Conservation (phyloP, 2,888 invertebrate species). For the Argyresthia albistria region DNA sequence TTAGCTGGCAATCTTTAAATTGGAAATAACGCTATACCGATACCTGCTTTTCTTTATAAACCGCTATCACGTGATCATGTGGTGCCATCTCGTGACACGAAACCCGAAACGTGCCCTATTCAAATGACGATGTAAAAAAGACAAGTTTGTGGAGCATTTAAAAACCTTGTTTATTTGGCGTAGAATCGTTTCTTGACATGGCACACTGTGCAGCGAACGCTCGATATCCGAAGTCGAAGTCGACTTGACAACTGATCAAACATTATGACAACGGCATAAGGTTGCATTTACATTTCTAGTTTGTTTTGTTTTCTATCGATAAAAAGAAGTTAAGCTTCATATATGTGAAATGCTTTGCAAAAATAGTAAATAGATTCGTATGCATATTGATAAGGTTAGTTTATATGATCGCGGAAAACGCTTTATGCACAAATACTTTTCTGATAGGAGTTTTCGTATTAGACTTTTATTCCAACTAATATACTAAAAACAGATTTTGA, state of each 20-base stretch:
- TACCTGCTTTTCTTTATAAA: constrained; percentile 70
- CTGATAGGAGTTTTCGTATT: constrained; percentile 1
- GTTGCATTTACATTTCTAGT: no score
- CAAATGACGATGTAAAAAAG: constrained; percentile 72
- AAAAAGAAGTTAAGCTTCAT: no score
- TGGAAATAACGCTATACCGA: constrained; percentile 69
- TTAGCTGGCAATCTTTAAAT: constrained; percentile 70
- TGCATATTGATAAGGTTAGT: no score
- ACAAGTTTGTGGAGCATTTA: constrained; percentile 71
- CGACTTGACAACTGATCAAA: no score
- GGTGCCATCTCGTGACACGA: constrained; percentile 68
- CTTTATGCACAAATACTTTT: not conserved
- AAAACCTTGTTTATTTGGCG: constrained; percentile 70
- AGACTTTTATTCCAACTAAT: not conserved
- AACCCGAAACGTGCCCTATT: constrained; percentile 58
- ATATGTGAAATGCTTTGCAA: no score
- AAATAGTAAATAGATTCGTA: no score
- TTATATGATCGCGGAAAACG: not conserved
- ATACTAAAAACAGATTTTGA: no score
- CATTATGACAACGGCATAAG: no score
- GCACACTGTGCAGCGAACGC: constrained; percentile 11
- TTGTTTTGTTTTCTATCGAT: no score
- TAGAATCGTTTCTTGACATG: constrained; percentile 68
- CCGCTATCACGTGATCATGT: constrained; percentile 66
- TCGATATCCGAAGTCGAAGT: no score